Conservation (phyloP, 1,140 invertebrate genomes). For the Drosophila pachea region DNA sequence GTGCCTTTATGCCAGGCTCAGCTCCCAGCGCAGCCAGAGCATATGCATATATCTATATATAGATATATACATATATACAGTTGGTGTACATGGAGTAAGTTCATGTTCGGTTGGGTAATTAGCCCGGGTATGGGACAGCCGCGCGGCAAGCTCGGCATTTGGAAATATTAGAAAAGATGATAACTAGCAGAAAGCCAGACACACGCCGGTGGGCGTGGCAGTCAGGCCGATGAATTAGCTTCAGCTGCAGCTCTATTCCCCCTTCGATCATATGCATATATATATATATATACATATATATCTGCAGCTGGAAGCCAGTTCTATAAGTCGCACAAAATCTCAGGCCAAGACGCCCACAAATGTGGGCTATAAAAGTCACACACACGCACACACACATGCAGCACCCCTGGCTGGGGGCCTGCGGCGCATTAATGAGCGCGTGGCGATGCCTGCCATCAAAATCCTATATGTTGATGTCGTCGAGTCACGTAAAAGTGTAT, state of each 20-base stretch:
- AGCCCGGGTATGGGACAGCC: constrained; percentile 41
- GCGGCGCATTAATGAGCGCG: constrained; percentile 37
- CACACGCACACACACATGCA: constrained; percentile 27
- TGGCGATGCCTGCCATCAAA: constrained; percentile 42
- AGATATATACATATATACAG: not conserved
- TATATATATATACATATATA: not conserved
- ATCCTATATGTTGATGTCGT: constrained; percentile 58
- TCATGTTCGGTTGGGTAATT: constrained; percentile 40
- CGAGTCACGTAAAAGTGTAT: constrained; percentile 72
- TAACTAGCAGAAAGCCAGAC: too few relatives aligned
- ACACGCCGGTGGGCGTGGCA: too few relatives aligned
- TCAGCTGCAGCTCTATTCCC: too few relatives aligned
- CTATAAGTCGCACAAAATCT: not conserved
- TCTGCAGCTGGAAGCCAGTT: not conserved
- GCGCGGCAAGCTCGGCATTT: not conserved
- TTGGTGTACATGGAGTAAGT: not conserved
- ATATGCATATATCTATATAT: not conserved
- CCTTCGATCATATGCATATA: too few relatives aligned
- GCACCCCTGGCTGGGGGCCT: not conserved
- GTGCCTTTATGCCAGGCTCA: constrained; percentile 2
- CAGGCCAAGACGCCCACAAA: not conserved
- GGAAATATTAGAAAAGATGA: not conserved
- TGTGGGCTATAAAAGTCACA: constrained; percentile 10
- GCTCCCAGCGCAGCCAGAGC: constrained; percentile 10
- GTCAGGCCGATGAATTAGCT: too few relatives aligned